Evolutionary conservation across 1,140 invertebrate species (phyloP).

Genomic region (Drosophila tani): DNA sequence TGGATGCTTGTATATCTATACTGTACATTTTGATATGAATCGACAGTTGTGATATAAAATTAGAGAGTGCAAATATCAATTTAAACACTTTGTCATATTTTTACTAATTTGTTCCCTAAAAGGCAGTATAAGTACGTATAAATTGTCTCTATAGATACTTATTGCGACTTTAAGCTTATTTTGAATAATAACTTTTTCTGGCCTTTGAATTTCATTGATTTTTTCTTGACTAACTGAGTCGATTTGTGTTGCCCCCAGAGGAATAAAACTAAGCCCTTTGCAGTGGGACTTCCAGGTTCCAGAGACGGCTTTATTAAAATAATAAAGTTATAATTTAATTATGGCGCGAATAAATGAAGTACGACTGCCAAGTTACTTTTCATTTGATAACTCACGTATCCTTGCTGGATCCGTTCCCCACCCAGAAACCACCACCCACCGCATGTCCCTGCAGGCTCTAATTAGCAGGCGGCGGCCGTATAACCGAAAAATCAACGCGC

Average conservation of each 20-base stretch:
- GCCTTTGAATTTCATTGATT: background rate
- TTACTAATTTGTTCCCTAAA: no score
- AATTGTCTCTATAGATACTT: background rate
- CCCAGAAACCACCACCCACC: slow-evolving; percentile 23
- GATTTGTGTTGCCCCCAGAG: slow-evolving; percentile 38
- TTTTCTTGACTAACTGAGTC: background rate
- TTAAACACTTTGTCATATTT: no score
- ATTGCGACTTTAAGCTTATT: background rate
- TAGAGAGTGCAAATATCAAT: background rate
- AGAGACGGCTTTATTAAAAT: slow-evolving; percentile 78
- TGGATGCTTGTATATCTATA: no score
- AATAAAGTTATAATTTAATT: slow-evolving; percentile 84
- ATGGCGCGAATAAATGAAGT: slow-evolving; percentile 64
- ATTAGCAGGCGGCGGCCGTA: slow-evolving; percentile 79
- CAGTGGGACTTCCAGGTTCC: slow-evolving; percentile 43
- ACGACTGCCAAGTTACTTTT: slow-evolving; percentile 75
- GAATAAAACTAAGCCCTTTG: slow-evolving; percentile 21
- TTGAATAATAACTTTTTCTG: no score
- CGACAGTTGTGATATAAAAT: no score
- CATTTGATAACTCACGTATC: slow-evolving; percentile 82
- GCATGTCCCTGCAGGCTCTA: slow-evolving; percentile 59
- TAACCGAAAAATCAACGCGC: slow-evolving; percentile 82
- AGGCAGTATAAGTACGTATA: no score
- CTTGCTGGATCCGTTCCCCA: slow-evolving; percentile 8
- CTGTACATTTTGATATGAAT: no score